Conservation (phyloP, 2,888 invertebrate species). For the Dasypolia templi region DNA sequence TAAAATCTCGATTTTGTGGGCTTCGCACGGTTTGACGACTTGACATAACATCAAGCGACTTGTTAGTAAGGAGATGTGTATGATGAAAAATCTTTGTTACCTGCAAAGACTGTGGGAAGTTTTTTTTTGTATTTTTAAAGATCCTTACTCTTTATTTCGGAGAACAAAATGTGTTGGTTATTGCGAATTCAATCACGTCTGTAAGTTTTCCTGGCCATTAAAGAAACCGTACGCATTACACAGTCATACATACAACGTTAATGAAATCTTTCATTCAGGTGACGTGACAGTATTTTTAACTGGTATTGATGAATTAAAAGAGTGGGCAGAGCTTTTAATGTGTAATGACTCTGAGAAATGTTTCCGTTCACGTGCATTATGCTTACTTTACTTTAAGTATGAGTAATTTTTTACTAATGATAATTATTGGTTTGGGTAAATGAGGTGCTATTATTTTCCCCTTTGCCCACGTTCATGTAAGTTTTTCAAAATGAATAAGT, state of each 20-base stretch:
- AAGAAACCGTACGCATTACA: constrained; percentile 45
- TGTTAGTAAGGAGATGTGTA: neutral
- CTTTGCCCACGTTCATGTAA: constrained; percentile 1
- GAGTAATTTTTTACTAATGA: constrained; percentile 22
- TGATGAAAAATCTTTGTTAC: neutral
- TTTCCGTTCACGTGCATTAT: constrained; percentile 16
- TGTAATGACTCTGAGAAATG: constrained; percentile 33
- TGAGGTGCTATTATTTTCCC: constrained; percentile 8
- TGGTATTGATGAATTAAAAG: constrained; percentile 42
- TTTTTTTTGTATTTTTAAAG: neutral
- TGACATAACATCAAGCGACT: no score
- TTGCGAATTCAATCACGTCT: constrained; percentile 47
- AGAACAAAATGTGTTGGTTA: constrained; percentile 43
- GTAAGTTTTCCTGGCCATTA: constrained; percentile 34
- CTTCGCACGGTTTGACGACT: no score
- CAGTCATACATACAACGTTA: constrained; percentile 36
- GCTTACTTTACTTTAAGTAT: constrained; percentile 1
- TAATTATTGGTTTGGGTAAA: constrained; percentile 25
- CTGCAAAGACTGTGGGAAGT: neutral
- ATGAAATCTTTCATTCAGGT: constrained; percentile 59
- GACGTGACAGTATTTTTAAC: constrained; percentile 33
- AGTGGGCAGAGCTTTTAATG: constrained; percentile 38
- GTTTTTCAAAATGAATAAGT: constrained; percentile 25
- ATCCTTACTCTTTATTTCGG: constrained; percentile 19
- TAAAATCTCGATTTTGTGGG: neutral